Base-by-base conservation (phyloP, 2,888 invertebrate genomes). In the Ernsta delagoae region DNA sequence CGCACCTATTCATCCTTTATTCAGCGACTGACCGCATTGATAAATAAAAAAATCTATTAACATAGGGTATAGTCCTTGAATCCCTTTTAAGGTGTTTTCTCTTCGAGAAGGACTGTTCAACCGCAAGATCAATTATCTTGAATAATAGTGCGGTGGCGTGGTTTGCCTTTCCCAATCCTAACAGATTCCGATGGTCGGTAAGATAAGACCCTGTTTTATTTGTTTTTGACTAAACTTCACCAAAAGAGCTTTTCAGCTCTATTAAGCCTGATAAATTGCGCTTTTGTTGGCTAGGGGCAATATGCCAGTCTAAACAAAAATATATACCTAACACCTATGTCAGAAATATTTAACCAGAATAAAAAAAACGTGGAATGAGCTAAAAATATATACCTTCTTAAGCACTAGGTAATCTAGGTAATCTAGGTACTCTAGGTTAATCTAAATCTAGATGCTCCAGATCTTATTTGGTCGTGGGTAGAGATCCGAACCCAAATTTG, bases 121-220 rank as follows among this genome's bases (percentile, higher is more conserved):
- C 9, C 48, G 39, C 48, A 65, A 39, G 59, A 39, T 48, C 39
- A 50, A 39, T 59, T 59, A 65, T 50, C 16, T 65, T 34, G 48
- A 36, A 59, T 24, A 59, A 50, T 50, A 64, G 56, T 56, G 36
- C 6, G 36, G 36, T 36, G 36, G 36, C 6, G 39, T 7, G 11
- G 24, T 65, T 50, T 39, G 36, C 48, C 24, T 34, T 59, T 16
- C 57, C 36, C 24, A 36, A 65, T 50, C 48, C 5, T 5, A 39
- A 16, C 12, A 54, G 0, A 59, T 59, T 59, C 12, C 6, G 1
- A 5, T 5, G 59, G 39, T 36, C 12, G 59, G 7, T 39, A 36
- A 56, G 34, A 56, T 56, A n/a, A n/a, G 36, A 34, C 11, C n/a
- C 36, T 56, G 31, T 56, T 56, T 31, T 34, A 56, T n/a, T 56